Conservation (phyloP, 2,888 invertebrate genomes). For the Cotesia congregata region DNA sequence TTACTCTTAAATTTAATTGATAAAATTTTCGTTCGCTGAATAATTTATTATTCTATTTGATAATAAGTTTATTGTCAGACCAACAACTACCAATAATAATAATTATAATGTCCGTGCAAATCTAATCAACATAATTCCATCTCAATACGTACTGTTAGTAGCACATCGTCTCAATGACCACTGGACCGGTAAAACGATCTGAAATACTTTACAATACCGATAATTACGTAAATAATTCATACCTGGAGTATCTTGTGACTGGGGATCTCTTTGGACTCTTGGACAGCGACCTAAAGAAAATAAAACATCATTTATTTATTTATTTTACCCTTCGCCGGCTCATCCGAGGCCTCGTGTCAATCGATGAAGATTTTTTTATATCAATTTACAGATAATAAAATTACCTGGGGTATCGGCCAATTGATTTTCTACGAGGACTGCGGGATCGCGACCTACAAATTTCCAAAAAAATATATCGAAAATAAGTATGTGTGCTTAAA, state of each 20-base stretch:
- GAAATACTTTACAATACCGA: slow-evolving; percentile 12
- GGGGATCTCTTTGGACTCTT: slow-evolving; percentile 61
- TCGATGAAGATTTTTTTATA: not conserved
- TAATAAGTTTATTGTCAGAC: not conserved
- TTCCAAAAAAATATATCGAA: not conserved
- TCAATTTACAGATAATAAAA: not conserved
- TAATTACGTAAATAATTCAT: slow-evolving; percentile 47
- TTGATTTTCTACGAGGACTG: slow-evolving; percentile 56
- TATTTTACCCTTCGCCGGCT: not conserved
- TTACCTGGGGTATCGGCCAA: slow-evolving; percentile 38
- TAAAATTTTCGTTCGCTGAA: not conserved
- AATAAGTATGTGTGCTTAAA: slow-evolving; percentile 3
- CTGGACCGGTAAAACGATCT: slow-evolving; percentile 19
- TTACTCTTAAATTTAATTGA: not conserved
- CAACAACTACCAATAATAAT: slow-evolving; percentile 6
- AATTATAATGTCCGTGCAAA: not conserved
- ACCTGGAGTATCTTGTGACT: slow-evolving; percentile 61
- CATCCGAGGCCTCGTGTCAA: slow-evolving; percentile 42
- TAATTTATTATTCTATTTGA: not conserved
- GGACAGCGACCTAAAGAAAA: slow-evolving; percentile 64
- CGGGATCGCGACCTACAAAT: slow-evolving; percentile 64
- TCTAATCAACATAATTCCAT: not conserved
- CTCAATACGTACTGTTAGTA: slow-evolving; percentile 13
- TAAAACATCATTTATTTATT: slow-evolving; percentile 51
- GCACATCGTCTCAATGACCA: not conserved